Conservation (phyloP, 2,113 vertebrate species). For the Grus americana region DNA sequence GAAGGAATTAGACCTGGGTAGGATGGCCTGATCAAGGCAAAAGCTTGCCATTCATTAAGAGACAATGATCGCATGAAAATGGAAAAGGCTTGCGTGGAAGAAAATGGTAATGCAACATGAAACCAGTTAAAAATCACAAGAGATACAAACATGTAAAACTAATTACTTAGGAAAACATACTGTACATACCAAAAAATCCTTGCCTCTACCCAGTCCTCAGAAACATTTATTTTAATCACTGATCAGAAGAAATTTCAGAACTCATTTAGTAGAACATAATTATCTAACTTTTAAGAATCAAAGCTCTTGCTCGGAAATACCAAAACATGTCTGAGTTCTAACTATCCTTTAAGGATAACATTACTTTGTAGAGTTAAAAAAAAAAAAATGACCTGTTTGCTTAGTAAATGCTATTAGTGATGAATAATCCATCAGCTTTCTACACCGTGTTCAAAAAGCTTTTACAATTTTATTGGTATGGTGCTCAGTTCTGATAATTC, state of each 20-base stretch:
- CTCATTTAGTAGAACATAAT: not conserved
- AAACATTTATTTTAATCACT: not conserved
- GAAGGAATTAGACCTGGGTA: not conserved
- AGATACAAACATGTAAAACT: not conserved
- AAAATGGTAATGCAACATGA: not conserved
- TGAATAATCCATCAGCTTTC: conserved; percentile 31
- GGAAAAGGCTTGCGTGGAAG: not conserved
- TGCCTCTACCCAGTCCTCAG: not conserved
- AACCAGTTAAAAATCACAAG: not conserved
- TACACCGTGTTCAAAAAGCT: not conserved
- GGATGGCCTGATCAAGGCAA: not conserved
- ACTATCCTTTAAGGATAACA: conserved; percentile 47
- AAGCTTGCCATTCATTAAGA: not conserved
- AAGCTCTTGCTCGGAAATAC: conserved; percentile 26
- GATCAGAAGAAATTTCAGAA: conserved; percentile 10
- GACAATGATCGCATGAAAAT: not conserved
- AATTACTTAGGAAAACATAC: not conserved
- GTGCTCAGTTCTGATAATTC: conserved; percentile 31
- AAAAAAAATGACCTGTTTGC: conserved; percentile 14
- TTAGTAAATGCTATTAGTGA: conserved; percentile 43
- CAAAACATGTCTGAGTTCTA: conserved; percentile 6
- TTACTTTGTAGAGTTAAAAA: not conserved
- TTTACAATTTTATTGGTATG: conserved; percentile 9
- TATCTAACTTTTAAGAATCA: conserved; percentile 40
- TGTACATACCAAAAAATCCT: not conserved